Percentiles rank a stretch among this genome's conserved stretches.
Evolutionary conservation across 2,113 vertebrate species (phyloP).

Genomic region (Rallus limicola): DNA sequence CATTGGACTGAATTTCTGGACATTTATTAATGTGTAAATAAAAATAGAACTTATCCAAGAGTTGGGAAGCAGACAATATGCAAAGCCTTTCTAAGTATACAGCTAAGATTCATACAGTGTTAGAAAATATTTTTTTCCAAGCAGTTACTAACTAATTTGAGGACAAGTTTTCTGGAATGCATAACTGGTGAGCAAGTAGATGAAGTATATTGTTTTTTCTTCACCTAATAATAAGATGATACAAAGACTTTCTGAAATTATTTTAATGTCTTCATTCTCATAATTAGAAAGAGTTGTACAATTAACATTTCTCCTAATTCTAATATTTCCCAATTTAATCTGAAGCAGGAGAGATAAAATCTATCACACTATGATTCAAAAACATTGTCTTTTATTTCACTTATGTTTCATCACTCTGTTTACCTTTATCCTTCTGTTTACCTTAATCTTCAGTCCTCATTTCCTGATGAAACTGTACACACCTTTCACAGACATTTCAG

Average conservation of each 20-base stretch:
- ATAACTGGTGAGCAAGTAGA: neutral
- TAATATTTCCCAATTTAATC: neutral
- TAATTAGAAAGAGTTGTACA: neutral
- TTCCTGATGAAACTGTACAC: neutral
- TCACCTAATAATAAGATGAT: neutral
- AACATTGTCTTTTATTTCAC: neutral
- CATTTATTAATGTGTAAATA: neutral
- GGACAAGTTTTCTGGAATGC: neutral
- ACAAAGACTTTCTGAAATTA: neutral
- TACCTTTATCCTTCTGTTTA: neutral
- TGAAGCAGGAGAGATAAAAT: neutral
- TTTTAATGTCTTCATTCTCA: neutral
- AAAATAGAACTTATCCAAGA: neutral
- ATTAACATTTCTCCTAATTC: neutral
- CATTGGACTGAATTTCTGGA: too few relatives aligned
- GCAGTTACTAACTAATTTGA: neutral
- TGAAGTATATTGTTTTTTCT: neutral
- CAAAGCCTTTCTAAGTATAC: neutral
- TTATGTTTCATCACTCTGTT: fast-evolving
- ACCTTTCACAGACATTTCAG: neutral
- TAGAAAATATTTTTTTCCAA: neutral
- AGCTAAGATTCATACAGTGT: neutral
- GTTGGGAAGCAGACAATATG: neutral
- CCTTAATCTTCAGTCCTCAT: neutral
- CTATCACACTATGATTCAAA: neutral